Conservation (phyloP, 2,888 invertebrate species). For the Napeogenes inachia region DNA sequence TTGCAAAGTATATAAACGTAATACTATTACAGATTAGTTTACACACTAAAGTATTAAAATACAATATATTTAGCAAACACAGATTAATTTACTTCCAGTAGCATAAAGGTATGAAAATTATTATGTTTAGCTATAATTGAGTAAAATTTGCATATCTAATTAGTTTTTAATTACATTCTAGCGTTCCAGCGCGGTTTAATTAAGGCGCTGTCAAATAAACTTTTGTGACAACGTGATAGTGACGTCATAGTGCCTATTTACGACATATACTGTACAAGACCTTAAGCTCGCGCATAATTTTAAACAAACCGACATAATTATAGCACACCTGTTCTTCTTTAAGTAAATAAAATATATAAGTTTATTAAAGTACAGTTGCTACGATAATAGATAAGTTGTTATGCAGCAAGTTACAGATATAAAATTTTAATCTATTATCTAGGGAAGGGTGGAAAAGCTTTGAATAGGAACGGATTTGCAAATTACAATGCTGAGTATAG, state of each 20-base stretch:
- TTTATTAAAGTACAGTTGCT: too few species aligned
- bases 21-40: background rate
- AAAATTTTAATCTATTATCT: background rate
- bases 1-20: background rate
- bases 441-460: background rate
- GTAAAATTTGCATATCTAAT: constrained; percentile 32
- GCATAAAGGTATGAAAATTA: constrained; percentile 22
- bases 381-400: too few species aligned
- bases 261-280: constrained; percentile 12
- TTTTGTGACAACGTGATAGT: constrained; percentile 30
- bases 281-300: background rate
- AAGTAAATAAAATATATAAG: too few species aligned
- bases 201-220: constrained; percentile 33
- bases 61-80: constrained; percentile 5
- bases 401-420: background rate
- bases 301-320: background rate
- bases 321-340: too few species aligned
- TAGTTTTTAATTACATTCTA: constrained; percentile 34
- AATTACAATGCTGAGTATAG: constrained; percentile 29
- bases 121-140: constrained; percentile 26
- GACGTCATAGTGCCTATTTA: constrained; percentile 25
- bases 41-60: background rate
- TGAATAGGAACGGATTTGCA: constrained; percentile 34
- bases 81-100: constrained; percentile 17
- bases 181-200: constrained; percentile 32